Percentiles rank a stretch among this genome's conserved stretches.
phyloP scores from a whole-genome alignment of 2,113 vertebrate species.

The Leucopsar rothschildi region DNA sequence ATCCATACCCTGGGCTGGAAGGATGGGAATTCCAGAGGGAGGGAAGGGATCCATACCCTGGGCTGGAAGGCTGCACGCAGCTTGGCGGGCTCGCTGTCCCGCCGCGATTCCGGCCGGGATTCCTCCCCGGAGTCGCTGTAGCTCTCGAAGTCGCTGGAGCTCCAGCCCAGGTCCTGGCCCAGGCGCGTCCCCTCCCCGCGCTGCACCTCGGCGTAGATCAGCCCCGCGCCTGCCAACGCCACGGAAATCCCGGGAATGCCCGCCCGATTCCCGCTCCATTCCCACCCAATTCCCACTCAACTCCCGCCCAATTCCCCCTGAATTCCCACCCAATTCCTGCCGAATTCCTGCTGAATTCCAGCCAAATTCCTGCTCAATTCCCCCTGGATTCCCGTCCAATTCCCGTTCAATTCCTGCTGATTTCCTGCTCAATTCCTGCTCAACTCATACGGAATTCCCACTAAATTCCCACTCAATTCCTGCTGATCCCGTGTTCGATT shows the following conservation, averaged over 20 bases:
- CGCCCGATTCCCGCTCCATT: no score
- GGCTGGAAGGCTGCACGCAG: background rate
- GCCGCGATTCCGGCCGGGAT: background rate
- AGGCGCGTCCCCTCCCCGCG: background rate
- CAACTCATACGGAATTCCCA: fast-evolving
- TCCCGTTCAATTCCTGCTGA: no score
- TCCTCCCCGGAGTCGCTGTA: background rate
- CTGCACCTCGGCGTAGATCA: background rate
- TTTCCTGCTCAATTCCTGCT: no score
- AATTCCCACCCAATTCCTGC: no score
- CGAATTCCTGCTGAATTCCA: no score
- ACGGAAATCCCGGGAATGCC: no score
- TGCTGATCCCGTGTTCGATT: background rate
- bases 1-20: no score
- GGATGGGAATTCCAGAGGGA: background rate
- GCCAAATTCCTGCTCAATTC: no score
- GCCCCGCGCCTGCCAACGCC: background rate
- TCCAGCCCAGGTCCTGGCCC: background rate
- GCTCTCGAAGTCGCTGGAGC: background rate
- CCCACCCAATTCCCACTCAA: no score
- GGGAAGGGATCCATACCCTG: background rate
- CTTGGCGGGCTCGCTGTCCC: background rate
- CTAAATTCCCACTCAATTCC: no score
- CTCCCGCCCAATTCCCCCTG: no score
- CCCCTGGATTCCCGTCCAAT: no score